Evolutionary conservation across 2,888 invertebrate species (phyloP).

Genomic region (Lithophane ornitopus): DNA sequence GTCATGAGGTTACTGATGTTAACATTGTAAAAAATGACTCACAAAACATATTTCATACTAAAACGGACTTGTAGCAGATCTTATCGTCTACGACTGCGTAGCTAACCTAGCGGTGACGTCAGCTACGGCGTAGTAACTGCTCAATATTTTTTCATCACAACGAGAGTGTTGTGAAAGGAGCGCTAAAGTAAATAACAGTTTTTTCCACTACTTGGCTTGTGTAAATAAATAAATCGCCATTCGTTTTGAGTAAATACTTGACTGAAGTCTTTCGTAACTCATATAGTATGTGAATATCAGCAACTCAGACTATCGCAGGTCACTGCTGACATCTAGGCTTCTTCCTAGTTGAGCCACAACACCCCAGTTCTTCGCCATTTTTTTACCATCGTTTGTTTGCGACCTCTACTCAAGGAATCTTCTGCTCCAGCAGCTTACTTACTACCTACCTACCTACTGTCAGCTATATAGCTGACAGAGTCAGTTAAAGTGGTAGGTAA

Average conservation of each 20-base stretch:
- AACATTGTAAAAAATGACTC: no score
- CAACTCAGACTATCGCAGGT: not conserved
- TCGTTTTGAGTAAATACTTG: slow-evolving; percentile 19
- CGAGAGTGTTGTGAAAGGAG: not conserved
- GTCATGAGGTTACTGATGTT: not conserved
- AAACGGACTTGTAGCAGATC: no score
- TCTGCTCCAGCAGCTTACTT: not conserved
- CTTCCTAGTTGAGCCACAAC: not conserved
- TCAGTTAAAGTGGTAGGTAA: no score
- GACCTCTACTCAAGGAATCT: no score
- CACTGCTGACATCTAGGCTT: not conserved
- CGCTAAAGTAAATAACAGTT: slow-evolving; percentile 10
- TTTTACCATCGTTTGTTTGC: no score
- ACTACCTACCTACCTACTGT: no score
- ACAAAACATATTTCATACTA: no score
- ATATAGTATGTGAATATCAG: not conserved
- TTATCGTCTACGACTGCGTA: slow-evolving; percentile 27
- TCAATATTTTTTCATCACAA: slow-evolving; percentile 18
- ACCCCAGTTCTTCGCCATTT: not conserved
- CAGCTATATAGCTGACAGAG: no score
- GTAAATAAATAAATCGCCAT: slow-evolving; percentile 24
- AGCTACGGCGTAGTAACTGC: slow-evolving; percentile 30
- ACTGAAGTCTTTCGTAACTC: not conserved
- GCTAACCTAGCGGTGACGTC: slow-evolving; percentile 29
- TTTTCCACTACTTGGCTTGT: slow-evolving; percentile 18